Evolutionary conservation across 2,797 vertebrate genomes (phyloP).

Genomic region (Kryptopterus vitreolus): DNA sequence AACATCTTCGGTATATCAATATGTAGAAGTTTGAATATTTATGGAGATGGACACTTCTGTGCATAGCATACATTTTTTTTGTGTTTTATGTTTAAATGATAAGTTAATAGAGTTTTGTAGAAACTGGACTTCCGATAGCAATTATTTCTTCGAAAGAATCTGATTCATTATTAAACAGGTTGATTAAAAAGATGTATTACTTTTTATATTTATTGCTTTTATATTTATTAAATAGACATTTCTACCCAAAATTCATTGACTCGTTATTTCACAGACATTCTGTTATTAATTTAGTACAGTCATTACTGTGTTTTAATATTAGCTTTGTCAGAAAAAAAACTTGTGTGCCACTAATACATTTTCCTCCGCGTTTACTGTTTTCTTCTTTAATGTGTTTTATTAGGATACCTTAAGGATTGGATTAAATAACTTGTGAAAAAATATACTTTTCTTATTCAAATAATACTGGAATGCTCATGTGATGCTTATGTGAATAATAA

Average conservation of each 20-base stretch:
- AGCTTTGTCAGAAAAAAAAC: too few species aligned
- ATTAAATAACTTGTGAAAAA: not conserved
- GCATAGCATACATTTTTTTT: not conserved
- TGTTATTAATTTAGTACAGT: too few species aligned
- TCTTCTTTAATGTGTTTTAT: not conserved
- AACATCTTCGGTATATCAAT: conserved; percentile 21
- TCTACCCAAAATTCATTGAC: too few species aligned
- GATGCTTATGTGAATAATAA: not conserved
- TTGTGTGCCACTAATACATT: too few species aligned
- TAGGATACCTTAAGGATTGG: not conserved
- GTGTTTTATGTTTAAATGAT: not conserved
- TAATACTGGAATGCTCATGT: not conserved
- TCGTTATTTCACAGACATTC: too few species aligned
- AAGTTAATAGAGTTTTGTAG: not conserved
- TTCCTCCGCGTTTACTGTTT: too few species aligned
- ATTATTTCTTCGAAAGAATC: not conserved
- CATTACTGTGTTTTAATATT: too few species aligned
- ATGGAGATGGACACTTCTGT: not conserved
- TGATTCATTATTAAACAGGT: not conserved
- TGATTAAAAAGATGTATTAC: not conserved
- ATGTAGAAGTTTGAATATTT: not conserved
- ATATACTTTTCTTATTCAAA: not conserved
- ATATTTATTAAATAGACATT: too few species aligned
- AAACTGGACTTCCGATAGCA: not conserved
- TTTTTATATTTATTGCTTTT: not conserved